A percentile compares a stretch with the other conserved stretches of the same genome.
Conservation (phyloP, 2,888 invertebrate genomes). For the Acronicta psi region DNA sequence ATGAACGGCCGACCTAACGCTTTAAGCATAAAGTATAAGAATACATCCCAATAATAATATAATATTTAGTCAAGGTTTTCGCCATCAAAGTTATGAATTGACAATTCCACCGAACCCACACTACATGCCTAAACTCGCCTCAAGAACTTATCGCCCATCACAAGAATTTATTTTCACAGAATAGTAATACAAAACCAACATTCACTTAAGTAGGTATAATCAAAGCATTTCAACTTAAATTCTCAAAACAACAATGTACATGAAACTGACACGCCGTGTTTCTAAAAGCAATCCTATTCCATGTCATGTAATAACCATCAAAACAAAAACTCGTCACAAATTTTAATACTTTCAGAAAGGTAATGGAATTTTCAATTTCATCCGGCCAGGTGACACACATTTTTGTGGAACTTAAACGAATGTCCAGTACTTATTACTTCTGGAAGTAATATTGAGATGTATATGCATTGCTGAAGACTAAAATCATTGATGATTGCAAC, state of each 20-base stretch:
- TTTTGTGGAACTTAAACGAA: conserved; percentile 5
- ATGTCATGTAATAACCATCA: conserved; percentile 45
- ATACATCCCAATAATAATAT: too few species aligned
- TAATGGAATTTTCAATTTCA: conserved; percentile 53
- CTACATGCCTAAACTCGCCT: too few species aligned
- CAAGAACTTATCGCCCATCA: too few species aligned
- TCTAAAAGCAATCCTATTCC: conserved; percentile 28
- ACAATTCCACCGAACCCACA: too few species aligned
- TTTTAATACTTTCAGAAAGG: conserved; percentile 37
- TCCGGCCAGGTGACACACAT: conserved; percentile 28
- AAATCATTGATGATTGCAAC: too few species aligned
- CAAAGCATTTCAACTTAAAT: neutral
- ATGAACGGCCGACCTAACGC: too few species aligned
- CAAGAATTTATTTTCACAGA: too few species aligned
- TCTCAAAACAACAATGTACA: conserved; percentile 4
- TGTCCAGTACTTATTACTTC: too few species aligned
- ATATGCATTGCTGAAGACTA: neutral
- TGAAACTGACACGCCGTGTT: conserved; percentile 12
- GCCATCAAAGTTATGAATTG: too few species aligned
- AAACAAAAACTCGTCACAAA: conserved; percentile 55
- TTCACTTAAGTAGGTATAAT: neutral
- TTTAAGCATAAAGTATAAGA: too few species aligned
- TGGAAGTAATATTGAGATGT: neutral
- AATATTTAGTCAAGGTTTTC: too few species aligned
- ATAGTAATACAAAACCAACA: too few species aligned